These are phyloP conservation scores for Diaphora mendica DNA, from an alignment of 2,888 invertebrate species.

Conservation along the genomic window DNA sequence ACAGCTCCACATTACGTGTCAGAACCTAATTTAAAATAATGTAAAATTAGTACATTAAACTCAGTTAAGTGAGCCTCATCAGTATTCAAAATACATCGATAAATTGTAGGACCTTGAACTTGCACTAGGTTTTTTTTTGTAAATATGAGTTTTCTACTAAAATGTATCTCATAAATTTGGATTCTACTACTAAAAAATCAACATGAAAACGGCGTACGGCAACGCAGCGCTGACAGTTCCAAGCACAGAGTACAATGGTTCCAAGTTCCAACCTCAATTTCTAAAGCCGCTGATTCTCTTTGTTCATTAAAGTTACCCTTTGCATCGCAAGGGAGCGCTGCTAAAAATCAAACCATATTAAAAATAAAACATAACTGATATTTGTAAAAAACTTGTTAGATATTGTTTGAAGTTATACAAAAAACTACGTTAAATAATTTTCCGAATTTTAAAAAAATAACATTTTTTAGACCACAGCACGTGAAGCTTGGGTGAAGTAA, in stretches of 20 bases:
- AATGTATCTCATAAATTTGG: not conserved
- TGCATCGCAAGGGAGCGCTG: slow-evolving; percentile 70
- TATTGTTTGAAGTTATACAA: not conserved
- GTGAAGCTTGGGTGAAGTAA: too few species aligned
- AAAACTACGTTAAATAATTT: not conserved
- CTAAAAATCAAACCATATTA: slow-evolving; percentile 14
- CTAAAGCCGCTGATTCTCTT: slow-evolving; percentile 82
- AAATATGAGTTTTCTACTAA: not conserved
- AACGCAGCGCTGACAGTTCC: slow-evolving; percentile 51
- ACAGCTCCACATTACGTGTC: not conserved
- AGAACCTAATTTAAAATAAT: not conserved
- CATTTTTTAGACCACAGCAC: not conserved
- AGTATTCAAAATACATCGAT: too few species aligned
- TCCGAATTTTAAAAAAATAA: not conserved
- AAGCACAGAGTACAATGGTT: too few species aligned
- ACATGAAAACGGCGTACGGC: not conserved
- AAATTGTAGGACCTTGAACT: not conserved
- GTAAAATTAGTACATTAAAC: not conserved
- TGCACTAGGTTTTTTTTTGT: not conserved
- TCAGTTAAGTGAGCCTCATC: too few species aligned
- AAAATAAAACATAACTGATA: not conserved
- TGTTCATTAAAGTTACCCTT: slow-evolving; percentile 72
- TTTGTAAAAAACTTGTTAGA: not conserved
- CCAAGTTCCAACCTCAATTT: slow-evolving; percentile 78
- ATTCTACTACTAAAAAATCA: not conserved